Conservation (phyloP, 2,888 invertebrate species). For the Ophioninae sp. region DNA sequence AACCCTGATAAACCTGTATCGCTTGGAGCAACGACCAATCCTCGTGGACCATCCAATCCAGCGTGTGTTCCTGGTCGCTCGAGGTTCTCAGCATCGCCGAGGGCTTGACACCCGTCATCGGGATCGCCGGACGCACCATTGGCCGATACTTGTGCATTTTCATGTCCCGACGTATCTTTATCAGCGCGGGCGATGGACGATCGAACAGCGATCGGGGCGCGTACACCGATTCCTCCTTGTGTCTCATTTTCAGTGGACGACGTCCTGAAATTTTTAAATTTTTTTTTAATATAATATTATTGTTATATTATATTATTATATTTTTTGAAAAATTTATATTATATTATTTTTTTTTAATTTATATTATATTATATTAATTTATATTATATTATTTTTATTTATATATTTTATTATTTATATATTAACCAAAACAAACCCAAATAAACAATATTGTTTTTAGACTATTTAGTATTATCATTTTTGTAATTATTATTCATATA, state of each 20-base stretch:
- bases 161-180: slow-evolving; percentile 89
- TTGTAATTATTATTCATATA: no score
- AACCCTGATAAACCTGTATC: slow-evolving; percentile 87
- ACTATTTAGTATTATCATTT: no score
- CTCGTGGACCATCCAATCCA: slow-evolving; percentile 95
- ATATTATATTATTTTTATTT: no score
- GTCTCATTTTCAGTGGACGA: slow-evolving; percentile 83
- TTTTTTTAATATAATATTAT: background rate
- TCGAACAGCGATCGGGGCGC: slow-evolving; percentile 93
- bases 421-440: no score
- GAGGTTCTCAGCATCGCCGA: slow-evolving; percentile 82
- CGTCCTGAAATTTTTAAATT: slow-evolving; percentile 78
- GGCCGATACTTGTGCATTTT: slow-evolving; percentile 88
- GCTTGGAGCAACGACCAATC: slow-evolving; percentile 94
- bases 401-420: no score
- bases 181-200: slow-evolving; percentile 87
- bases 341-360: no score
- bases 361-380: no score
- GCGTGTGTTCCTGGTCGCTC: slow-evolving; percentile 84
- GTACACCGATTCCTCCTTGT: slow-evolving; percentile 88
- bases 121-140: slow-evolving; percentile 83
- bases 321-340: background rate
- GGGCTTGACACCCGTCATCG: slow-evolving; percentile 82
- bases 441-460: no score
- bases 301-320: background rate